Evolutionary conservation across 2,113 vertebrate genomes (phyloP).

Genomic region (Toxotes chatareus): DNA sequence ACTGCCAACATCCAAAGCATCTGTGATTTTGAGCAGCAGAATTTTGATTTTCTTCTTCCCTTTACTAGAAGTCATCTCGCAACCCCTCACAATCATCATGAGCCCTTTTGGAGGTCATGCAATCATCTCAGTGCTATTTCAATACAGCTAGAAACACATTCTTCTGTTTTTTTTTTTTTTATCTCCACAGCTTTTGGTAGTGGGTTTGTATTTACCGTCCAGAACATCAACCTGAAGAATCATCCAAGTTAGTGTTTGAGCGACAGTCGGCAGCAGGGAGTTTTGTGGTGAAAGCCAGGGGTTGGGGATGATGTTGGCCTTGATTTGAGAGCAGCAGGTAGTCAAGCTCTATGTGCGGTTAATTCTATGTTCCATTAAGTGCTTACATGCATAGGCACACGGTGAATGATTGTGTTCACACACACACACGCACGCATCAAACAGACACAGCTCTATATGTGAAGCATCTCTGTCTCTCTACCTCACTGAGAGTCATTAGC

Average conservation of each 20-base stretch:
- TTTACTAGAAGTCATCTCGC: too few relatives aligned
- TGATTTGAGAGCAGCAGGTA: slow-evolving; percentile 62
- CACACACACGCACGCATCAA: slow-evolving; percentile 34
- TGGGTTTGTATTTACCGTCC: neutral
- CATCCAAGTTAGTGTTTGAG: neutral
- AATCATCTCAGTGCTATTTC: too few relatives aligned
- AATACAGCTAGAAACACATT: too few relatives aligned
- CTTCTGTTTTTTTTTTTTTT: too few relatives aligned
- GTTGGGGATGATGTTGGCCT: slow-evolving; percentile 46
- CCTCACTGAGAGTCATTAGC: slow-evolving; percentile 78
- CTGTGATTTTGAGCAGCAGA: too few relatives aligned
- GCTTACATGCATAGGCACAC: slow-evolving; percentile 60
- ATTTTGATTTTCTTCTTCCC: too few relatives aligned
- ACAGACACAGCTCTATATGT: slow-evolving; percentile 46
- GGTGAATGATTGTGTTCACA: slow-evolving; percentile 41
- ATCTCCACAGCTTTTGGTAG: too few relatives aligned
- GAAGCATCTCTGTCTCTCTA: slow-evolving; percentile 59
- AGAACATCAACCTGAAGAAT: neutral
- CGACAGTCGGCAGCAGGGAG: neutral
- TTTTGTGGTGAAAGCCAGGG: slow-evolving; percentile 10
- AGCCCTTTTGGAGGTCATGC: too few relatives aligned
- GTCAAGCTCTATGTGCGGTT: slow-evolving; percentile 70
- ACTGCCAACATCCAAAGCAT: too few relatives aligned
- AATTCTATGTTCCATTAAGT: slow-evolving; percentile 75
- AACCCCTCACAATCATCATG: too few relatives aligned